Evolutionary conservation across 2,888 invertebrate genomes (phyloP).

Genomic region (Rhingia rostrata): DNA sequence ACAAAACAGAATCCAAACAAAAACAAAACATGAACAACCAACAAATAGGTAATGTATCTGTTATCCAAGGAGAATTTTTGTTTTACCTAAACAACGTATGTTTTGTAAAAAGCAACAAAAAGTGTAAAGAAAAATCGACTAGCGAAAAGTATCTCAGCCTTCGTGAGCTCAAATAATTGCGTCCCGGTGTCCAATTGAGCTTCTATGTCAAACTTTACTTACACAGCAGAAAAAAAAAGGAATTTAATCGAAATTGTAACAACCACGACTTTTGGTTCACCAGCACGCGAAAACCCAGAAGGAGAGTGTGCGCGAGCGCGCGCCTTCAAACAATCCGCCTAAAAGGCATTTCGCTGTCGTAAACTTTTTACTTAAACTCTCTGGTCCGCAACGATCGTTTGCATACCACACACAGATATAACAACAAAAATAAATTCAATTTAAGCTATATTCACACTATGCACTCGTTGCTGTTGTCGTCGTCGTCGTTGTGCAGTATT

Average conservation of each 20-base stretch:
- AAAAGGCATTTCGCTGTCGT: slow-evolving; percentile 45
- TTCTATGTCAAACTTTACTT: slow-evolving; percentile 40
- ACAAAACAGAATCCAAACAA: slow-evolving; percentile 45
- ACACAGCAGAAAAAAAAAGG: slow-evolving; percentile 36
- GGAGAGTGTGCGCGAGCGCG: slow-evolving; percentile 58
- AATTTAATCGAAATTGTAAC: slow-evolving; percentile 68
- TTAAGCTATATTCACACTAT: slow-evolving; percentile 62
- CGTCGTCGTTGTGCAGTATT: slow-evolving; percentile 56
- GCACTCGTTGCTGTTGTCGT: slow-evolving; percentile 39
- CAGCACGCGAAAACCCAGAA: slow-evolving; percentile 22
- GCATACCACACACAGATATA: slow-evolving; percentile 52
- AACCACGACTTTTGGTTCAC: slow-evolving; percentile 65
- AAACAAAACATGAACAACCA: slow-evolving; percentile 32
- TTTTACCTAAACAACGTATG: too few relatives aligned
- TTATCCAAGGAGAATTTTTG: background rate
- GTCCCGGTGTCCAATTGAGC: slow-evolving; percentile 59
- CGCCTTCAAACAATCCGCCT: slow-evolving; percentile 61
- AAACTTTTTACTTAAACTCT: slow-evolving; percentile 59
- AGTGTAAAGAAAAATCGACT: background rate
- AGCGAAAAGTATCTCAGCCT: slow-evolving; percentile 56
- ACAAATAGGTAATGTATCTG: slow-evolving; percentile 25
- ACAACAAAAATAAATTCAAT: slow-evolving; percentile 56
- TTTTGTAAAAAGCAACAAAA: too few relatives aligned
- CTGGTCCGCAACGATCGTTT: slow-evolving; percentile 63
- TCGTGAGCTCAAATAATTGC: slow-evolving; percentile 58